Conservation (phyloP, 2,888 invertebrate genomes). For the Diplazon laetatorius region DNA sequence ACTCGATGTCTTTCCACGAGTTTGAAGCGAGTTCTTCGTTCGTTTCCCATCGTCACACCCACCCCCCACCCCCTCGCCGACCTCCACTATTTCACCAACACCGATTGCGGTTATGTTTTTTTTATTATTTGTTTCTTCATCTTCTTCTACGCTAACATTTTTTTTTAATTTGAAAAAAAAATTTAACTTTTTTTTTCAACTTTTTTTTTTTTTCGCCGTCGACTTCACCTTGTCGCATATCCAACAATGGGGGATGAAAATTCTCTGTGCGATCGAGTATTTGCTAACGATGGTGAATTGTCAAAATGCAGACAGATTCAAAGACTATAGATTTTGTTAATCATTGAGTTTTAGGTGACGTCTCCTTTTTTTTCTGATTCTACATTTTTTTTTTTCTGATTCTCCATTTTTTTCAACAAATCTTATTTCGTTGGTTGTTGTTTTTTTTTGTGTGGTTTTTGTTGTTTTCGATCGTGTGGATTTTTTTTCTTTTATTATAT, state of each 20-base stretch:
- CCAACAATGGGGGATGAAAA: background rate
- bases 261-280: background rate
- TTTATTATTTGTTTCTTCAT: constrained; percentile 29
- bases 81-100: constrained; percentile 27
- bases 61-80: constrained; percentile 31
- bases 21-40: constrained; percentile 47
- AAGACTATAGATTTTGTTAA: too few relatives aligned
- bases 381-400: too few relatives aligned
- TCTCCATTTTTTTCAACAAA: constrained; percentile 1
- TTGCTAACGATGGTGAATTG: constrained; percentile 17
- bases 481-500: background rate
- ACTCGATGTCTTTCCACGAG: constrained; percentile 53
- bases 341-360: too few relatives aligned
- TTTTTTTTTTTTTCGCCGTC: background rate
- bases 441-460: too few relatives aligned
- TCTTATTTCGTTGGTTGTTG: too few relatives aligned
- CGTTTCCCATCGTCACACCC: constrained; percentile 39
- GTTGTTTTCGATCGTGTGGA: background rate
- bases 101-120: constrained; percentile 25
- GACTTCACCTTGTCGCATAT: constrained; percentile 21
- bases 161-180: too few relatives aligned
- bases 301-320: too few relatives aligned
- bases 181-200: too few relatives aligned
- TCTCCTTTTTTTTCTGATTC: too few relatives aligned
- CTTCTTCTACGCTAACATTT: background rate